Evolutionary conservation across 2,888 invertebrate genomes (phyloP).

Genomic region (Nephrotoma flavescens): DNA sequence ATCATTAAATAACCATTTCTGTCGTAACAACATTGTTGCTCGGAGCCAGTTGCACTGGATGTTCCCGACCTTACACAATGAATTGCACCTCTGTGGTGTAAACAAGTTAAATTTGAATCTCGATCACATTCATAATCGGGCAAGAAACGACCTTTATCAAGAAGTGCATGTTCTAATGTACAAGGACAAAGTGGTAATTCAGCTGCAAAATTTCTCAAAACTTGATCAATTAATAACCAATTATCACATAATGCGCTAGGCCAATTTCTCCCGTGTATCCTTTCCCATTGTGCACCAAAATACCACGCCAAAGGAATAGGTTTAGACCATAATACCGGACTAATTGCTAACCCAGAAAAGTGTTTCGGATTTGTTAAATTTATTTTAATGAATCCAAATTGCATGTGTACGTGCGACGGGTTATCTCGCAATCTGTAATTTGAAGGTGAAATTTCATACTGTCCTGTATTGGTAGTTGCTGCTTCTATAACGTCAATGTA

Average conservation of each 20-base stretch:
- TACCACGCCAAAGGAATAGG: conserved; percentile 91
- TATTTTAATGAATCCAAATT: conserved; percentile 77
- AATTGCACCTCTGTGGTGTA: conserved; percentile 74
- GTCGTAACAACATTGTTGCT: conserved; percentile 97
- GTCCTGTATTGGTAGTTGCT: conserved; percentile 51
- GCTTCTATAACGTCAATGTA: conserved; percentile 64
- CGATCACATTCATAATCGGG: conserved; percentile 85
- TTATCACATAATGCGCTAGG: conserved; percentile 68
- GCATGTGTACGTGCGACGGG: conserved; percentile 52
- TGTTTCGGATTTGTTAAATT: conserved; percentile 66
- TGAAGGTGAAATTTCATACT: conserved; percentile 56
- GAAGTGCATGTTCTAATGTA: conserved; percentile 72
- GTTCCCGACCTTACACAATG: conserved; percentile 88
- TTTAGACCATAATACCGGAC: conserved; percentile 79
- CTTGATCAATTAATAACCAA: conserved; percentile 78
- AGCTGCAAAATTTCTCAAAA: conserved; percentile 67
- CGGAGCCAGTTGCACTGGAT: conserved; percentile 78
- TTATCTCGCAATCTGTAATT: conserved; percentile 57
- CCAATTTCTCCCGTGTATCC: conserved; percentile 67
- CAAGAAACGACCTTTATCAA: conserved; percentile 84
- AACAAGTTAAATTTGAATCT: conserved; percentile 76
- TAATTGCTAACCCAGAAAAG: conserved; percentile 45
- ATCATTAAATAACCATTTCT: conserved; percentile 81
- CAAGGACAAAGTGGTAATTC: conserved; percentile 83
- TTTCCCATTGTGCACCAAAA: conserved; percentile 78